Base-by-base conservation (phyloP, 2,888 invertebrate species). In the Tachystola acroxantha region DNA sequence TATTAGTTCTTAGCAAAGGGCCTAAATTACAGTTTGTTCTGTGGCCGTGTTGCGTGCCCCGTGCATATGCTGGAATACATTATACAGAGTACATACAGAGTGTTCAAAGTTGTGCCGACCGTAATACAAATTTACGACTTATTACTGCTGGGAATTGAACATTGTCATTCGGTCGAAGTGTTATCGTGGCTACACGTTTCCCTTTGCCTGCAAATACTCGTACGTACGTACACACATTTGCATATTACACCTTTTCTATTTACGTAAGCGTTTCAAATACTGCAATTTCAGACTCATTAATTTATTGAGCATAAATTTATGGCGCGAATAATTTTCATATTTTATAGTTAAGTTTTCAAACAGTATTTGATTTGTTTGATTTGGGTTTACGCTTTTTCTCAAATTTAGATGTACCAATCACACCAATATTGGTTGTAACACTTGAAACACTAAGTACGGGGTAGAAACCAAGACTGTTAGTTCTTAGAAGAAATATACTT, bases 61-160 rank as follows among this genome's bases (percentile, higher is more conserved):
- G 25, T 10, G 24, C 19, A 36, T 29, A 16, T 29, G 16, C 36
- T n/a, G n/a, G n/a, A n/a, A n/a, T 28, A 32, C 11, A 27, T 10
- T 25, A 19, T 25, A 24, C 29, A 14, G 36, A 9, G 19, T 19
- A 10, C 14, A 19, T 25, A 24, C 29, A 14, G 36, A 9, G 19
- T 19, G 14, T 24, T 19, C 26, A 10, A 37, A 36, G 30, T 34
- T 31, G 34, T 36, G 25, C 31, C 34, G 33, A 39, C 42, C 40
- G 64, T 64, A 69, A 72, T 70, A 66, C 60, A 57, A 70, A 72
- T 75, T 73, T 70, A 69, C 60, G 72, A 66, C 58, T 57, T 66
- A 70, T 64, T 68, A 56, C 70, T 48, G 40, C 32, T 47, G 69
- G 68, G 70, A 71, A 69, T 73, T 66, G 66, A 59, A 63, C 63